Conservation (phyloP, 1,140 invertebrate genomes). For the Marisa cornuarietis region DNA sequence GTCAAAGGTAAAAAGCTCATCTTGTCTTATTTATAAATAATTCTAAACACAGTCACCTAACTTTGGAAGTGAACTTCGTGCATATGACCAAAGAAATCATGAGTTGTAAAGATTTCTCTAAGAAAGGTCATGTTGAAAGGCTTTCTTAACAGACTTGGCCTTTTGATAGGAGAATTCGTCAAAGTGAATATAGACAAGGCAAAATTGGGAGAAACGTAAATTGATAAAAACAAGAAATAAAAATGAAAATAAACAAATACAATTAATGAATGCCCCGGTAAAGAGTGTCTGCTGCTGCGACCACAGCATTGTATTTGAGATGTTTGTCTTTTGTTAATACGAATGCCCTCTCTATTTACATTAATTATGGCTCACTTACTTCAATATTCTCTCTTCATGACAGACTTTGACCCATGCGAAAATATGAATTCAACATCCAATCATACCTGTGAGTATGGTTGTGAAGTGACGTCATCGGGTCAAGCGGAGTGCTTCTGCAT, state of each 20-base stretch:
- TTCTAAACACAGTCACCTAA: background rate
- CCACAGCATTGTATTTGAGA: background rate
- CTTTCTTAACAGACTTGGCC: too few relatives aligned
- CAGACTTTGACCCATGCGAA: too few relatives aligned
- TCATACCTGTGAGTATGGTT: too few relatives aligned
- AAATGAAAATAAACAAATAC: too few relatives aligned
- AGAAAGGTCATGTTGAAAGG: background rate
- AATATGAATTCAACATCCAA: too few relatives aligned
- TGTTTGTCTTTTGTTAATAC: background rate
- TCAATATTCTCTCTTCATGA: too few relatives aligned
- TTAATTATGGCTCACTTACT: background rate
- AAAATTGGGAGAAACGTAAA: background rate
- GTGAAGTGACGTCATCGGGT: too few relatives aligned
- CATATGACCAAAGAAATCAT: background rate
- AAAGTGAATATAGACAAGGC: background rate
- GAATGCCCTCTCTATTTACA: background rate
- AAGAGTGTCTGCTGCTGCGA: background rate
- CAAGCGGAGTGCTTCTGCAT: too few relatives aligned
- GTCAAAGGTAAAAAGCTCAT: conserved; percentile 13
- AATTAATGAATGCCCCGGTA: background rate
- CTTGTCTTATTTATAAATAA: background rate
- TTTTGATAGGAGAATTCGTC: background rate
- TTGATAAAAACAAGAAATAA: background rate
- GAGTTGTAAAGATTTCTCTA: background rate
- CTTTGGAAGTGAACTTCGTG: background rate